Base-by-base conservation (phyloP, 2,888 invertebrate genomes). In the Philopedon plagiatum region DNA sequence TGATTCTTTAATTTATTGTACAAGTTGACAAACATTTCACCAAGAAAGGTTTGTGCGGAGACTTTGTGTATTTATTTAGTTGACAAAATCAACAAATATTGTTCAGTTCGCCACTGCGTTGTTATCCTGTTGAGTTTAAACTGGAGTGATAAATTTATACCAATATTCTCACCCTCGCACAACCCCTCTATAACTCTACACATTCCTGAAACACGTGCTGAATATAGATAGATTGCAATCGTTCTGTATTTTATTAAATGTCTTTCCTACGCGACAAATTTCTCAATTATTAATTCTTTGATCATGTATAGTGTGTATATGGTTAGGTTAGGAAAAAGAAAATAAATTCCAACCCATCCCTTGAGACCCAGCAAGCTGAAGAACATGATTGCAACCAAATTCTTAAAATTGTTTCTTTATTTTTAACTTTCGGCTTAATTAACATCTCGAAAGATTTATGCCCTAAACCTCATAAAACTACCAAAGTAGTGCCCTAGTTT, bases 151-250 rank as follows among this genome's bases (percentile, higher is more conserved):
- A 77, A 77, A 78, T 78, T 77, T 75, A 71, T 65, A 63, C 77
- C 78, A 76, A 78, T 77, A 78, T 78, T 77, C 75, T 64, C 79
- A 76, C 78, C 77, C 79, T 72, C 76, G 68, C 65, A 62, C 63
- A 71, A 73, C 62, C 73, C 72, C 72, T 60, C 46, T 66, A 41
- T 67, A 65, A 70, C 74, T 73, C 75, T 72, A 63, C 72, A 71
- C 76, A 78, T 78, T 78, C 78, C 78, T 66, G 68, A 75, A 75
- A 76, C 78, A 76, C 78, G 76, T 76, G 76, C 71, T 63, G 74
- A 75, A 76, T 73, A 66, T 29, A 64, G 57, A 70, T 73, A 61
- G 56, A 65, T 65, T 39, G 62, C 62, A 41, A 63, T 57, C 54
- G 21, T 21, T 21, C 34, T 62, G 49, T 34, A 62, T 49, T 63